Evolutionary conservation across 2,113 vertebrate genomes (phyloP).

Genomic region (Donacobius atricapilla): DNA sequence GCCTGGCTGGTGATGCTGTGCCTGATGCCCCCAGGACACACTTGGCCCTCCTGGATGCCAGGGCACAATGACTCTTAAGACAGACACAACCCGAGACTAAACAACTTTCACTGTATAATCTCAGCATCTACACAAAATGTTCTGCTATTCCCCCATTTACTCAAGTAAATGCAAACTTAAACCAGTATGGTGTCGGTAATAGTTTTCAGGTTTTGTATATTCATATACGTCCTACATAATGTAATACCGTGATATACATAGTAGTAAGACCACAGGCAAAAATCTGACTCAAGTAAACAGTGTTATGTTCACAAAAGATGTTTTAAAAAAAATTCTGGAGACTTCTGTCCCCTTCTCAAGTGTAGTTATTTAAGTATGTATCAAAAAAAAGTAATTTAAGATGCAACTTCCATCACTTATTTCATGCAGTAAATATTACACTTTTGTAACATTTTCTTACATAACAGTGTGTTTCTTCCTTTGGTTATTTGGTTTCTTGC

Average conservation of each 20-base stretch:
- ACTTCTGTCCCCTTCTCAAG: background rate
- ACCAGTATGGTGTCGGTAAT: background rate
- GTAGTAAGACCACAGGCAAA: background rate
- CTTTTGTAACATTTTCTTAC: background rate
- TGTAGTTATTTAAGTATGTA: background rate
- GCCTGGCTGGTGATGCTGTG: rapidly evolving
- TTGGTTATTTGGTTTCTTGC: background rate
- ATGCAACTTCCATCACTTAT: background rate
- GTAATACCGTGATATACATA: background rate
- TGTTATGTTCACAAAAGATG: background rate
- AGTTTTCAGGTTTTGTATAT: background rate
- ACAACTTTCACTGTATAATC: background rate
- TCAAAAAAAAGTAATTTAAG: background rate
- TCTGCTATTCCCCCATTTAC: background rate
- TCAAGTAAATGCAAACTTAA: background rate
- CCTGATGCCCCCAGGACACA: background rate
- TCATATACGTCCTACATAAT: background rate
- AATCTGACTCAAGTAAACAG: background rate
- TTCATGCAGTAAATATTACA: background rate
- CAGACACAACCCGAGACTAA: background rate
- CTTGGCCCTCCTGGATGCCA: background rate
- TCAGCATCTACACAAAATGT: background rate
- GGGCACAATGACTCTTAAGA: background rate
- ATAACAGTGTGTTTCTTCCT: background rate
- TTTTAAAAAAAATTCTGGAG: background rate